A percentile compares a stretch with the other conserved stretches of the same genome.
These are phyloP conservation scores for Aspidoscelis tigris DNA, from an alignment of 2,113 vertebrate species.

Conservation along the genomic window DNA sequence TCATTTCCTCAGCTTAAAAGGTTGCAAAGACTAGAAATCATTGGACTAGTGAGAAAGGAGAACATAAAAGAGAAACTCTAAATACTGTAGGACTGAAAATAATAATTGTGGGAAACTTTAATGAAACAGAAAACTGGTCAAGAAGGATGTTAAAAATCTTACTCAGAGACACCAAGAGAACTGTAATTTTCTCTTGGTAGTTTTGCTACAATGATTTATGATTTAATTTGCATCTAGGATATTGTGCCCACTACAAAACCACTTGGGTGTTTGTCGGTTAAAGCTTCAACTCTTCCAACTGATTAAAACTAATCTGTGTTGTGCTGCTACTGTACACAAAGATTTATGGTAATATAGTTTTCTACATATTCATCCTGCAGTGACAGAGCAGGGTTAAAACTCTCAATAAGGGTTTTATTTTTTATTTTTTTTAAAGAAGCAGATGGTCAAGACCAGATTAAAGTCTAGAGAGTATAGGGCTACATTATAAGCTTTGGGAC, in stretches of 20 bases:
- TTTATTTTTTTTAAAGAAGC: not conserved
- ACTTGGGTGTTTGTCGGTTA: not conserved
- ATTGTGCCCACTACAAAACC: not conserved
- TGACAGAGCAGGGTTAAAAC: not conserved
- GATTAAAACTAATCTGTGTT: not conserved
- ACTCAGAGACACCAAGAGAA: not conserved
- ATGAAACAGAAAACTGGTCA: not conserved
- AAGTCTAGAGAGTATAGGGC: not conserved
- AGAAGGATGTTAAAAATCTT: not conserved
- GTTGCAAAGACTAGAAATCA: not conserved
- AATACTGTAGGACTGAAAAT: too few species aligned
- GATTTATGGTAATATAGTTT: not conserved
- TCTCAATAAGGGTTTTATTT: not conserved
- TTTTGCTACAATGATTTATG: not conserved
- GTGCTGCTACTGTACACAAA: not conserved
- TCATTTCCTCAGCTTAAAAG: not conserved
- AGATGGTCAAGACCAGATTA: slow-evolving; percentile 7
- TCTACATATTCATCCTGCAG: not conserved
- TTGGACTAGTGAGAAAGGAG: too few species aligned
- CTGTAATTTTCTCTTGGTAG: not conserved
- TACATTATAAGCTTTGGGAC: not conserved
- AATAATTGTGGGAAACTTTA: not conserved
- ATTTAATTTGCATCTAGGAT: not conserved
- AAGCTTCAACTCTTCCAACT: not conserved
- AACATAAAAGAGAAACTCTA: not conserved